Evolutionary conservation across 2,113 vertebrate species (phyloP).

Genomic region (Solea solea): DNA sequence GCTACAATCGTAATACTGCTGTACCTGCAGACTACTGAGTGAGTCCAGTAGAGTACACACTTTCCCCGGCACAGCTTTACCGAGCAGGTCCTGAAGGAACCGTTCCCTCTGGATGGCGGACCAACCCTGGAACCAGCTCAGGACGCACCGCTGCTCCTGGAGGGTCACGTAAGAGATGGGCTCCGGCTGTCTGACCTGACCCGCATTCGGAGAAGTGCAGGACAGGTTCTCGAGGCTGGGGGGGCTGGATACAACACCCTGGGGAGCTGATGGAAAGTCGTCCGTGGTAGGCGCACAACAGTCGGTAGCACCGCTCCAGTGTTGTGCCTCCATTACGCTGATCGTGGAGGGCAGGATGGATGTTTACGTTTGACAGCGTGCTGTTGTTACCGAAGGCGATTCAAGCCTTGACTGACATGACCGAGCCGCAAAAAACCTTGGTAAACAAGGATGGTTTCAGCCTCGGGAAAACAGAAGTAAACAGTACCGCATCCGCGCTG

Average conservation of each 20-base stretch:
- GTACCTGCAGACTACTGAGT: slow-evolving; percentile 85
- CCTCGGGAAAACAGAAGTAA: too few relatives aligned
- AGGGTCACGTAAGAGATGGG: slow-evolving; percentile 86
- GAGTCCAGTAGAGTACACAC: slow-evolving; percentile 86
- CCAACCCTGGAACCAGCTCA: slow-evolving; percentile 91
- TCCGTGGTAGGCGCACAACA: slow-evolving; percentile 25
- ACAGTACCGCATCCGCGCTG: background rate
- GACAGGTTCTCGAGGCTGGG: slow-evolving; percentile 72
- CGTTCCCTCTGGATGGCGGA: slow-evolving; percentile 79
- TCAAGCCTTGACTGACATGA: slow-evolving; percentile 54
- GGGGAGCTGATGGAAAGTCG: slow-evolving; percentile 64
- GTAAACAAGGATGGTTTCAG: too few relatives aligned
- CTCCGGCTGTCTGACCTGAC: slow-evolving; percentile 32
- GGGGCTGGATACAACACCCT: slow-evolving; percentile 34
- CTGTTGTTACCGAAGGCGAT: slow-evolving; percentile 33
- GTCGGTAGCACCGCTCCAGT: slow-evolving; percentile 21
- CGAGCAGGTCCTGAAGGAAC: slow-evolving; percentile 87
- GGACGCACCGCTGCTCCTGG: slow-evolving; percentile 89
- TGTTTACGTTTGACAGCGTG: slow-evolving; percentile 32
- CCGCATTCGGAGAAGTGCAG: slow-evolving; percentile 49
- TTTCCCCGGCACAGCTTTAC: slow-evolving; percentile 90
- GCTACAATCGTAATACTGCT: too few relatives aligned
- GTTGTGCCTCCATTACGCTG: slow-evolving; percentile 16
- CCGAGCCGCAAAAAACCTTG: slow-evolving; percentile 76
- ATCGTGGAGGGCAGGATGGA: slow-evolving; percentile 21